Base-by-base conservation (phyloP, 1,140 invertebrate species). In the Procambarus clarkii region DNA sequence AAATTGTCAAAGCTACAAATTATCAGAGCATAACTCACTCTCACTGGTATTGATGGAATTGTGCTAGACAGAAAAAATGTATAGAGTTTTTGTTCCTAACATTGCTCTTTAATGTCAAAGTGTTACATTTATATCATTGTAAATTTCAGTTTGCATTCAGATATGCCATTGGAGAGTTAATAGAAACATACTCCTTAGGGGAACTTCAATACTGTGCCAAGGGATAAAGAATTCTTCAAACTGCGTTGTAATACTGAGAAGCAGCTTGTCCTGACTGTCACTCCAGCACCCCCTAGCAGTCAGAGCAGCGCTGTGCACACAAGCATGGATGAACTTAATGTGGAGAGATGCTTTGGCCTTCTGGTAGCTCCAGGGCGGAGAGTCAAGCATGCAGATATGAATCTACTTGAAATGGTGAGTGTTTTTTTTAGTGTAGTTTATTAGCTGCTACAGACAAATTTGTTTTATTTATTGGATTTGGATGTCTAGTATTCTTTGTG, bases 311-410 rank as follows among this genome's bases (percentile, higher is more conserved):
- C 46, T n/a, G 34, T 21, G 21, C 24, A 96, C 97, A 95, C 18
- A 64, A 96, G 96, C 2, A 71, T 81, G 3, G 93, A 95, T 85
- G 95, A 94, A 34, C 94, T 98, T 2, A 96, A 96, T 81, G 97
- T 98, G 86, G 97, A 97, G 94, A 95, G 98, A 90, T 99, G 98
- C 94, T 99, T 99, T 95, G 99, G 99, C 2, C 96, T 99, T 3
- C 95, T 99, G 1, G 96, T 99, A 60, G 98, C 98, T 81, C 97
- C 98, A 4, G 99, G 99, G 0, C 96, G 98, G 91, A 97, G 99
- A 94, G 97, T 99, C 2, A 97, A 98, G 92, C 97, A 99, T 94
- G 98, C 97, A 89, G 98, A 99, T 94, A 99, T 99, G 98, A 97
- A 98, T 94, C 95, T 99, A 13, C 95, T 99, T 44, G 98, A 99